Percentiles rank a stretch among this genome's conserved stretches.
These are phyloP conservation scores for Sebastolobus alascanus DNA, from an alignment of 2,797 vertebrate genomes.

Conservation along the genomic window DNA sequence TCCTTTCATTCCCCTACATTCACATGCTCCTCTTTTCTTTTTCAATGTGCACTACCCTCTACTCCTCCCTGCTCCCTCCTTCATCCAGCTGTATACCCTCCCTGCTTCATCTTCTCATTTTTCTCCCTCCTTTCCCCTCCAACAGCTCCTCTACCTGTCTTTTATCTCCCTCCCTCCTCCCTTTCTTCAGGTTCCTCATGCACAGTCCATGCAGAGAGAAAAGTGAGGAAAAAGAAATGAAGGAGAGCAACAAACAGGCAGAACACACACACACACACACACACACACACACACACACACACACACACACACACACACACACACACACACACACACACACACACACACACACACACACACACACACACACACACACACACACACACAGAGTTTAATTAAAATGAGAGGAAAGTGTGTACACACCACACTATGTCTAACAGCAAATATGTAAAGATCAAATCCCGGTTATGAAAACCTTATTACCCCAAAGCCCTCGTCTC, in stretches of 20 bases:
- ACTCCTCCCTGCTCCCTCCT: not conserved
- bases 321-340: conserved; percentile 35
- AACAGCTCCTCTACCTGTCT: conserved; percentile 27
- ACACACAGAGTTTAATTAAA: conserved; percentile 66
- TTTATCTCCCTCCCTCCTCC: not conserved
- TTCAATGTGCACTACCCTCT: conserved; percentile 25
- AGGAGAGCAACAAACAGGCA: conserved; percentile 32
- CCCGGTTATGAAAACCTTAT: conserved; percentile 74
- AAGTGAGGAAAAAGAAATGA: conserved; percentile 4
- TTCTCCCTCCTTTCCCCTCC: not conserved
- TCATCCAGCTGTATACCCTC: not conserved
- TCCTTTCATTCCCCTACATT: conserved; percentile 47
- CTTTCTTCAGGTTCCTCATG: conserved; percentile 20
- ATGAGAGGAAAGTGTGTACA: conserved; percentile 47
- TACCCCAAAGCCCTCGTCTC: conserved; percentile 60
- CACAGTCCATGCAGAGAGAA: conserved; percentile 1
- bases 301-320: conserved; percentile 32
- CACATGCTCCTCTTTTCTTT: conserved; percentile 36
- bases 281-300: conserved; percentile 18
- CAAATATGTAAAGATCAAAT: conserved; percentile 76
- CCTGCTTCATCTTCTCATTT: not conserved
- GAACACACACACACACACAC: not conserved
- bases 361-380: conserved; percentile 32
- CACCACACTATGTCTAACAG: conserved; percentile 59
- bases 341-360: conserved; percentile 23